Base-by-base conservation (phyloP, 2,797 vertebrate genomes). In the Chaetodon trifasciatus region DNA sequence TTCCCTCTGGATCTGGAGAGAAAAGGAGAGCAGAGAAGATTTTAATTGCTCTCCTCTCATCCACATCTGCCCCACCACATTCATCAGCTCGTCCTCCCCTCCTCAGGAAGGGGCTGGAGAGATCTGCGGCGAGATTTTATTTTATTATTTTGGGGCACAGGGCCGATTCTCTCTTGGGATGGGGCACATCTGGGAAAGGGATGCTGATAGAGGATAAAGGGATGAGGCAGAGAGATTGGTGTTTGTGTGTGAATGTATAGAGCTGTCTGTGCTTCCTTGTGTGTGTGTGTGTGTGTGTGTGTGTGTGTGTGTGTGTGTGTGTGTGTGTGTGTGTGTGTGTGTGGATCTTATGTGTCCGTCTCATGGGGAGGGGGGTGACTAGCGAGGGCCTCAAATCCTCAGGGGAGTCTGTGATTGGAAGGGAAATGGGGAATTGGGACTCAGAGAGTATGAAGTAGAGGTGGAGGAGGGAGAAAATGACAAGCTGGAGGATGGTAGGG, bases 21-120 rank as follows among this genome's bases (percentile, higher is more conserved):
- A 90, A 91, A 92, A 89, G 57, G 83, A 88, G 86, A 87, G 82
- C 84, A 89, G 64, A 78, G 83, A 78, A 52, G 58, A 79, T 89
- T 93, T 93, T 94, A 94, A 93, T 93, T 93, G 92, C 91, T 90
- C 87, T 92, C 85, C 88, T 90, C 89, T 92, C 88, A 91, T 91
- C 86, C 90, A 89, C 90, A 88, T 91, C 88, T 92, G 76, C 87
- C 88, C 87, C 63, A 77, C 74, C 86, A 88, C 89, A 90, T 91
- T 90, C 87, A 92, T 93, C 90, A 90, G 86, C 78, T 86, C 37
- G 1, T 81, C 82, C 83, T 67, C 62, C 79, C 68, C 70, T 75
- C 50, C 62, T 66, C 68, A 75, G 70, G 75, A 84, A 70, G 61
- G 85, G 72, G 63, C 49, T 15, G 44, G 62, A 63, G 83, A 83